phyloP scores from a whole-genome alignment of 2,113 vertebrate species.

The Nesoenas mayeri region DNA sequence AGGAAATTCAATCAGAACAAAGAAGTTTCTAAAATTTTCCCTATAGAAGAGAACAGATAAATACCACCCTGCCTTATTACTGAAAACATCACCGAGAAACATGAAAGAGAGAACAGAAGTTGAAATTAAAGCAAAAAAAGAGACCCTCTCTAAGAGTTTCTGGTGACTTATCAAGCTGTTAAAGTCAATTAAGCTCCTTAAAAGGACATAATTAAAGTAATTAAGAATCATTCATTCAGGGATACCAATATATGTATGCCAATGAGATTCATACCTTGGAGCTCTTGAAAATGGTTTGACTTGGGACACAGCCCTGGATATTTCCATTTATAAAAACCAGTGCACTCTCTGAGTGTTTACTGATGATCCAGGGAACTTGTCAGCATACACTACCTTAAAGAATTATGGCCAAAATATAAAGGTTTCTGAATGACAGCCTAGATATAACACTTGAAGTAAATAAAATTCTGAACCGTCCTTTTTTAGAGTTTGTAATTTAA shows the following conservation, averaged over 20 bases:
- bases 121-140: not conserved
- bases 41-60: not conserved
- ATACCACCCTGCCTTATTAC: not conserved
- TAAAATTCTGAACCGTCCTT: not conserved
- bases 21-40: not conserved
- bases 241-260: not conserved
- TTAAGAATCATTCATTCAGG: not conserved
- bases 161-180: not conserved
- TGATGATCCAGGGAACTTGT: not conserved
- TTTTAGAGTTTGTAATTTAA: not conserved
- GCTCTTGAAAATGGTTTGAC: not conserved
- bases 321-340: not conserved
- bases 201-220: not conserved
- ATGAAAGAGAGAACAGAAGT: not conserved
- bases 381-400: accelerated
- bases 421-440: not conserved
- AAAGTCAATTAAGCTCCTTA: not conserved
- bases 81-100: not conserved
- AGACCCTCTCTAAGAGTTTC: not conserved
- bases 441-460: not conserved
- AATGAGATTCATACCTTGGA: not conserved
- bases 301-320: not conserved
- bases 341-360: not conserved
- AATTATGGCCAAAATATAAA: not conserved
- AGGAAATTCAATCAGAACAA: not conserved